Percentiles rank a stretch among this genome's conserved stretches.
Evolutionary conservation across 2,113 vertebrate genomes (phyloP).

Genomic region (Turdus rufiventris): DNA sequence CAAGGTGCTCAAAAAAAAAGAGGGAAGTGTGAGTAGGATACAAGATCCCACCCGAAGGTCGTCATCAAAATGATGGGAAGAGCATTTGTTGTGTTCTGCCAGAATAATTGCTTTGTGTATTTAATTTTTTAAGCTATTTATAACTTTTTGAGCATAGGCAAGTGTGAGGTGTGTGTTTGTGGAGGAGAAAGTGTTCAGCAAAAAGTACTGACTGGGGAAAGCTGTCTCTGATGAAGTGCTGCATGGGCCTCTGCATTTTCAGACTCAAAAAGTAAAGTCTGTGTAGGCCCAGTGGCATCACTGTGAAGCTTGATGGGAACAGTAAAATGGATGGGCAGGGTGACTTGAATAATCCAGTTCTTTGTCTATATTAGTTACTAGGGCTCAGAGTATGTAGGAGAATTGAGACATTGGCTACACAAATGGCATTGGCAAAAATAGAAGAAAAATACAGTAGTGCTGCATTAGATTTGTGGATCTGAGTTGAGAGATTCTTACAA

Average conservation of each 20-base stretch:
- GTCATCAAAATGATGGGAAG: neutral
- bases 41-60: neutral
- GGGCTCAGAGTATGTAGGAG: neutral
- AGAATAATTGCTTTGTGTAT: neutral
- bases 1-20: accelerated
- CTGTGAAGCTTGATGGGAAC: neutral
- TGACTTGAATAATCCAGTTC: neutral
- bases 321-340: neutral
- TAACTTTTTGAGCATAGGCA: neutral
- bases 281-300: neutral
- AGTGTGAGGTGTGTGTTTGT: neutral
- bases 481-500: neutral
- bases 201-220: neutral
- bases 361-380: neutral
- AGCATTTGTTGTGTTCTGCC: neutral
- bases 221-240: neutral
- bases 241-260: neutral
- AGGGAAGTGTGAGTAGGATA: neutral
- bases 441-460: neutral
- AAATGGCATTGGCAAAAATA: neutral
- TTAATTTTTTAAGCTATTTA: neutral
- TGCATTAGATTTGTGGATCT: neutral
- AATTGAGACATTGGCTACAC: neutral
- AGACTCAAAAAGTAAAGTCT: neutral
- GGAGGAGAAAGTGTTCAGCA: neutral